These are phyloP conservation scores for Actias luna DNA, from an alignment of 2,888 invertebrate genomes.

Conservation along the genomic window DNA sequence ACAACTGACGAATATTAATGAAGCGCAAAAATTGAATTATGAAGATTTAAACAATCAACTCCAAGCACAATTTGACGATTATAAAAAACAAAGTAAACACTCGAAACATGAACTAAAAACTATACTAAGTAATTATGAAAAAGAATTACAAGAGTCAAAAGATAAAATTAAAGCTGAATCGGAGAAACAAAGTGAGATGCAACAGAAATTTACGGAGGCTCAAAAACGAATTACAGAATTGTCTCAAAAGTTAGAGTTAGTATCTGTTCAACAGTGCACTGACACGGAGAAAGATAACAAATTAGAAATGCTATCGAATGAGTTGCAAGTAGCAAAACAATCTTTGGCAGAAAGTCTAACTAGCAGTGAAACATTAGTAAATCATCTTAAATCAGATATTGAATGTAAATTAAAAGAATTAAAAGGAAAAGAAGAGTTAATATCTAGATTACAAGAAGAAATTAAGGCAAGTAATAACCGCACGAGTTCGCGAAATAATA, in stretches of 20 bases:
- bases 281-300: constrained; percentile 66
- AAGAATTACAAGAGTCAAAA: constrained; percentile 62
- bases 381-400: constrained; percentile 61
- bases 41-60: constrained; percentile 74
- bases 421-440: constrained; percentile 62
- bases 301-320: constrained; percentile 67
- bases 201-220: constrained; percentile 59
- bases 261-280: constrained; percentile 64
- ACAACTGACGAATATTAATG: constrained; percentile 69
- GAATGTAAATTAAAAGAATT: constrained; percentile 66
- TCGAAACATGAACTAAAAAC: constrained; percentile 76
- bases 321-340: constrained; percentile 67
- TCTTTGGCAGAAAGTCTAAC: constrained; percentile 56
- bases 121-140: constrained; percentile 81
- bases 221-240: constrained; percentile 63
- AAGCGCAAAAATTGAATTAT: constrained; percentile 73
- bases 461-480: constrained; percentile 52
- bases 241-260: constrained; percentile 68
- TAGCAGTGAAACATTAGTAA: constrained; percentile 61
- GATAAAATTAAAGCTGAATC: constrained; percentile 61
- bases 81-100: constrained; percentile 72
- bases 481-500: neutral
- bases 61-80: constrained; percentile 66
- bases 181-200: constrained; percentile 62
- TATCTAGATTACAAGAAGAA: constrained; percentile 65